A percentile compares a stretch with the other conserved stretches of the same genome.
Conservation (phyloP, 2,797 vertebrate genomes). For the Phalloptychus januarius region DNA sequence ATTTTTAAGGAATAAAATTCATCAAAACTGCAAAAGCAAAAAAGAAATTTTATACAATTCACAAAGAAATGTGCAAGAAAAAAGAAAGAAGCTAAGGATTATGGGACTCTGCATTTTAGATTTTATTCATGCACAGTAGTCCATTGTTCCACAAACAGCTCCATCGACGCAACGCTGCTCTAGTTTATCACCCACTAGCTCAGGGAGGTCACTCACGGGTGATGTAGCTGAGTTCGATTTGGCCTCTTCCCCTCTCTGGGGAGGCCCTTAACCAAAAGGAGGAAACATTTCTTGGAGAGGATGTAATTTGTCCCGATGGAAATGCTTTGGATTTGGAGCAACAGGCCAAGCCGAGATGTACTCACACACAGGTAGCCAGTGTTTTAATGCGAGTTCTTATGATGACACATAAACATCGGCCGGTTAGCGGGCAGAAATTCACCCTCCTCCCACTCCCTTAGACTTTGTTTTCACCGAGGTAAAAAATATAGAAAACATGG, state of each 20-base stretch:
- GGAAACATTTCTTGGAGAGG: conserved; percentile 65
- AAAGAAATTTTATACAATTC: neutral
- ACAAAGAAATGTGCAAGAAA: neutral
- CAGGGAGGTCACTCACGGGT: conserved; percentile 35
- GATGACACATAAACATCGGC: conserved; percentile 43
- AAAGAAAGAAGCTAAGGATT: neutral
- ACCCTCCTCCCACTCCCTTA: neutral
- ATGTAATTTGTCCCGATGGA: conserved; percentile 48
- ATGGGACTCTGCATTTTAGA: neutral
- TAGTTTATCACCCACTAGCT: conserved; percentile 27
- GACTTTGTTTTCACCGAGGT: conserved; percentile 32
- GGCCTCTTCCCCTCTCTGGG: conserved; percentile 51
- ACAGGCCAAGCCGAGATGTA: conserved; percentile 62
- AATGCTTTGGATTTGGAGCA: conserved; percentile 45
- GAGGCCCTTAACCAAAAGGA: conserved; percentile 50
- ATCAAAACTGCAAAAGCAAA: neutral
- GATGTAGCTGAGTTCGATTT: conserved; percentile 32
- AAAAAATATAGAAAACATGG: conserved; percentile 15
- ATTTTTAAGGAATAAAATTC: neutral
- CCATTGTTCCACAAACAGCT: conserved; percentile 25
- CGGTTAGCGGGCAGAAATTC: conserved; percentile 20
- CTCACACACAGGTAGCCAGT: conserved; percentile 31
- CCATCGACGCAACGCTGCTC: conserved; percentile 24
- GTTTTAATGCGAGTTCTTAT: conserved; percentile 36
- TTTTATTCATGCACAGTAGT: conserved; percentile 8